Evolutionary conservation across 1,140 invertebrate species (phyloP).

Genomic region (Heliconius himera): DNA sequence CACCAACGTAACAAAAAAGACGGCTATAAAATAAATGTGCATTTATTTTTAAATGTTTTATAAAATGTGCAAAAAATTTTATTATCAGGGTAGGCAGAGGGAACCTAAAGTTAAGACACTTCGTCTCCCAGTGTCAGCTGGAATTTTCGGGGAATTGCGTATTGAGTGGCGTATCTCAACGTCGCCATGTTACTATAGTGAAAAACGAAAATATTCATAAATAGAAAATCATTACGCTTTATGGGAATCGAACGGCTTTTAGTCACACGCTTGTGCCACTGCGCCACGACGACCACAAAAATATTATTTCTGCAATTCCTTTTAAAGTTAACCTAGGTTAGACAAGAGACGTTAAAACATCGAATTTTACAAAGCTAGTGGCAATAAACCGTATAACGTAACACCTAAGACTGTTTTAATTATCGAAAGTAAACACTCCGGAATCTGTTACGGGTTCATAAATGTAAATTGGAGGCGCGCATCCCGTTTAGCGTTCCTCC

Average conservation of each 20-base stretch:
- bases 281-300: too few species aligned
- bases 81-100: too few species aligned
- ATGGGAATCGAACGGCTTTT: too few species aligned
- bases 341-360: not conserved
- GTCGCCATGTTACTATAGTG: too few species aligned
- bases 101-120: too few species aligned
- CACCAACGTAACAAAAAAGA: slow-evolving; percentile 18
- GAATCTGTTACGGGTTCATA: slow-evolving; percentile 78
- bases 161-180: too few species aligned
- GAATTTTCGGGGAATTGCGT: too few species aligned
- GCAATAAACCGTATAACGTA: slow-evolving; percentile 24
- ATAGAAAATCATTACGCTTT: too few species aligned
- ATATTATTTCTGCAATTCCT: not conserved
- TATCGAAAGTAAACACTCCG: slow-evolving; percentile 76
- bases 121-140: too few species aligned
- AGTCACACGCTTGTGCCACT: too few species aligned
- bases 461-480: slow-evolving; percentile 78
- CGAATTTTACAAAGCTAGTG: not conserved
- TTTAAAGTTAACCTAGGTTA: not conserved
- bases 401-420: slow-evolving; percentile 73
- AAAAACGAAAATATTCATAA: too few species aligned
- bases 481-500: slow-evolving; percentile 62
- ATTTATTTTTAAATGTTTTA: not conserved
- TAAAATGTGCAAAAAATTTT: too few species aligned
- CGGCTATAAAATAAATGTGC: not conserved